Evolutionary conservation across 2,113 vertebrate species (phyloP), one percentile per base, ranked within the genome.

Genomic region (Clarias batrachus): DNA sequence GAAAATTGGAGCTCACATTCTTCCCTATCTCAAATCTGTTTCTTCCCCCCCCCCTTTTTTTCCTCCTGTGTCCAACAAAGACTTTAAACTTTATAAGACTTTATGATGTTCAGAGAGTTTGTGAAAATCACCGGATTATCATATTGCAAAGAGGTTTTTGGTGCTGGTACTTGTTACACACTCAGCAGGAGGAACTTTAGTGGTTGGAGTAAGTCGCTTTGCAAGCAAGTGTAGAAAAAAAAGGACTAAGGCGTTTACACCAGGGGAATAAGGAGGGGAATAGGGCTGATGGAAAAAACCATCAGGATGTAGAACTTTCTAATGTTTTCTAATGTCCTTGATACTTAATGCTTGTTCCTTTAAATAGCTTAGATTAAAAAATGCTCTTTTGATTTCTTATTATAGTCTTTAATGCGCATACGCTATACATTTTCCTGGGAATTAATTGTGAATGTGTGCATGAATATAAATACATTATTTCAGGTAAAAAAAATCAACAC

Each of bases 1-100:
- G 85, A 21, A 84, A 76, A 85, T 33, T 30, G 21, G 65, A 84
- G 83, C 66, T 65, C 52, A n/a, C 85, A 66, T 73, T 77, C 19
- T 73, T 82, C 4, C 27, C 71, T 2, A 52, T 60, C 30, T 4
- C n/a, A 70, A 57, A 52, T 41, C 56, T 48, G 27, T 27, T 76
- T n/a, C 54, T 12, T 52, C 4, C 41, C 41, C 41, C 41, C 25
- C 4, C 41, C 41, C 37, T 0, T 5, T 6, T 41, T 48, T 48
- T 48, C 48, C 48, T 76, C 8, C 48, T 79, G 14, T 30, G 33
- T 8, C 17, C 41, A 56, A 68, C 60, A 85, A 57, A 48, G 37
- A 48, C 33, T 30, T 56, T 71, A 41, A 59, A 16, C 13, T 70
- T 62, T 54, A 30, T 62, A 63, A 23, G 62, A 56, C 48, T n/a